Evolutionary conservation across 1,140 invertebrate genomes (phyloP).

Genomic region (Zaprionus davidi): DNA sequence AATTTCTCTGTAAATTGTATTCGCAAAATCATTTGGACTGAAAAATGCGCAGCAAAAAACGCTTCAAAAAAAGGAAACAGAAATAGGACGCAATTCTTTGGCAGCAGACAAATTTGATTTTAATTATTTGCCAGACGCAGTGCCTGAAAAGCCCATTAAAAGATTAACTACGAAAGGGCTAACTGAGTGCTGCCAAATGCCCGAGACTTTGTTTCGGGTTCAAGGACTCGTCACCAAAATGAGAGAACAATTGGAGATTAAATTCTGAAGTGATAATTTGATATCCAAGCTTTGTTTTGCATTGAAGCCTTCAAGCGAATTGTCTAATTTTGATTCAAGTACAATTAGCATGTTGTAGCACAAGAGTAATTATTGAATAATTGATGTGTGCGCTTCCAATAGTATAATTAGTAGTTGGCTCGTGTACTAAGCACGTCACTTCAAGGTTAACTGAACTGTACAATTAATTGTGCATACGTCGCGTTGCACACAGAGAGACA

Average conservation of each 20-base stretch:
- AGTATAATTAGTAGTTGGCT: neutral
- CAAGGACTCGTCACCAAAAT: neutral
- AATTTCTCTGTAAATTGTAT: neutral
- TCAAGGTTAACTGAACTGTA: constrained; percentile 1
- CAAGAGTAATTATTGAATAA: neutral
- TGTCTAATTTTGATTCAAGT: neutral
- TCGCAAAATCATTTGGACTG: neutral
- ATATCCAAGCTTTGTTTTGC: neutral
- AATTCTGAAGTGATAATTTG: neutral
- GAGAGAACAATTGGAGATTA: neutral
- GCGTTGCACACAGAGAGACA: constrained; percentile 1
- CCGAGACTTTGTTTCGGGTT: neutral
- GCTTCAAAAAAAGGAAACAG: too few species aligned
- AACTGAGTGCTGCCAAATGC: neutral
- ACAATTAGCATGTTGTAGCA: neutral
- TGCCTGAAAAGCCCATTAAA: constrained; percentile 16
- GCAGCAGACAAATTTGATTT: constrained; percentile 14
- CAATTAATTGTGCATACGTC: constrained; percentile 25
- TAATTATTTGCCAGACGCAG: constrained; percentile 4
- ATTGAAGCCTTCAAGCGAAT: neutral
- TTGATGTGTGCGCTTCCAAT: neutral
- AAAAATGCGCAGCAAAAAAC: neutral
- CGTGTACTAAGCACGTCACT: constrained; percentile 5
- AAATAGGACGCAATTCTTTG: neutral
- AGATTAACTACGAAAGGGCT: constrained; percentile 4